Base-by-base conservation (phyloP, 2,113 vertebrate genomes). In the Bombycilla garrulus region DNA sequence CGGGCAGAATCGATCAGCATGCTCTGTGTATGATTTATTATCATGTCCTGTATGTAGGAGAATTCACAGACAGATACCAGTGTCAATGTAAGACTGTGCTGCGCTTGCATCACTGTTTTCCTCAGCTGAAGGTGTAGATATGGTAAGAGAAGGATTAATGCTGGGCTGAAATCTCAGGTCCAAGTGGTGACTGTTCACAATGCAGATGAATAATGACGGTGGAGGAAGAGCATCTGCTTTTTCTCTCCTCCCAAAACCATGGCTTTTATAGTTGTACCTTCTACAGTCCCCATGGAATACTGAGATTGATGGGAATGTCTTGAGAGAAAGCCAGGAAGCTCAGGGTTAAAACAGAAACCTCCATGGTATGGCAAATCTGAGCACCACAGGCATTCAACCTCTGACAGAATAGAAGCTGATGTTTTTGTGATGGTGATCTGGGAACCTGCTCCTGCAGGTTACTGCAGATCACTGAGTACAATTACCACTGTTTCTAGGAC, bases 11-110 rank as follows among this genome's bases (percentile, higher is more conserved):
- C 3, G 62, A 95, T 95, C 81, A 54, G 22, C 0, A 1, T 77
- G 87, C 62, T 85, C 74, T 73, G 70, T 24, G 28, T 79, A 60
- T 92, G 90, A 92, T 93, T 92, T 94, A 94, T 94, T 77, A 47
- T 81, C 76, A 19, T 90, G 82, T 92, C 73, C 40, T 35, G 3
- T 24, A 48, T 58, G 71, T 40, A 51, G 67, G 25, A 72, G 78
- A 94, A 94, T 65, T 96, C 87, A 80, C 42, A 69, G 81, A 42
- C 45, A 79, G 89, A 87, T 83, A 67, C 11, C 56, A 51, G 42
- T 66, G 50, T 81, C 72, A 83, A 47, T 0, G 0, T 57, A 54
- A 70, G 81, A 51, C 74, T 5, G 2, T 42, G 51, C 51, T 90
- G 67, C 42, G 26, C 48, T 90, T 73, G 29, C 47, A 62, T 47